Evolutionary conservation across 2,888 invertebrate genomes (phyloP), one percentile per base, ranked within the genome.

Genomic region (Chrysina gloriosa): DNA sequence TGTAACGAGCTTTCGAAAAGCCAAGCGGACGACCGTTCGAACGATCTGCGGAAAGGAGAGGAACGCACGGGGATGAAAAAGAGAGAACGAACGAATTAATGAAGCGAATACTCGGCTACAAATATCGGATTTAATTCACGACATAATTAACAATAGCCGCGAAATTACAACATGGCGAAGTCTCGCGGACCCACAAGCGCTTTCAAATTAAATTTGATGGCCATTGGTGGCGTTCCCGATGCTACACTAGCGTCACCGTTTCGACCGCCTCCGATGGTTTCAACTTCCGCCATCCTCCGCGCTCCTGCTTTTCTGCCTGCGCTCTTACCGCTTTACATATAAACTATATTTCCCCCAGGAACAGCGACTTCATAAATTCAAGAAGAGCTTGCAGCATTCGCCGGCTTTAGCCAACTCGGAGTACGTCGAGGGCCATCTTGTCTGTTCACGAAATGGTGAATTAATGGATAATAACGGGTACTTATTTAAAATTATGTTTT

Each of bases 151-250:
- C 71, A 69, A 67, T 71, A 61, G 71, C 69, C 69, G 66, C 69
- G 69, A 67, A 71, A 71, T 71, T 67, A 66, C 63, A 56, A 56
- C 58, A 47, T 47, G 66, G 56, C 73, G 70, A 73, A 72, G 69
- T 66, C 69, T 65, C 48, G 67, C 67, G 68, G 69, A 69, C 70
- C 69, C 72, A 65, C 72, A 71, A 69, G 73, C 70, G 68, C 70
- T 70, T 70, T 73, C 71, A 71, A 73, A 73, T 73, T 73, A 73
- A 73, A 72, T 73, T 73, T 73, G 73, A 73, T 73, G 71, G 71
- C 70, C 67, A 63, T 47, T 63, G 67, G 27, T 27, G 58, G 58
- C 69, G 42, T 16, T 61, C 23, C 21, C 45, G 58, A 61, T 42
- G 58, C 36, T 42, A 27, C 58, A 16, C 19, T 14, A 52, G 19